Conservation (phyloP, 2,113 vertebrate genomes). For the Daubentonia madagascariensis region DNA sequence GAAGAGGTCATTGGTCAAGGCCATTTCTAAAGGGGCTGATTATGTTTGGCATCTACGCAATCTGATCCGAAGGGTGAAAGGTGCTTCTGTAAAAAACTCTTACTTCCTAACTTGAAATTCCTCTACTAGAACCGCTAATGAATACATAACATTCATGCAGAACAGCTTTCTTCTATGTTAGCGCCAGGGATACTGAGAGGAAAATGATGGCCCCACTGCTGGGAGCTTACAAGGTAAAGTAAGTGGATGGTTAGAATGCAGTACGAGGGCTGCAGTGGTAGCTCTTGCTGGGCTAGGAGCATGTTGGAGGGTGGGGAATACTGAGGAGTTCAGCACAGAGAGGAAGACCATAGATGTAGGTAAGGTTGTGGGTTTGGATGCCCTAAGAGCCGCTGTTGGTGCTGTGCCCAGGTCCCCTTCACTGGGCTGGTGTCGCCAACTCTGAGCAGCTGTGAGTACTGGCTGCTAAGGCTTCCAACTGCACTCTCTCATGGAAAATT, state of each 20-base stretch:
- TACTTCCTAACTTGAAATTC: not conserved
- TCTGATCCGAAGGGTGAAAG: not conserved
- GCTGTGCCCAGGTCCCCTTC: not conserved
- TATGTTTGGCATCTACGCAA: not conserved
- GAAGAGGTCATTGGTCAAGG: not conserved
- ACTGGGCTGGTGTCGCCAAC: not conserved
- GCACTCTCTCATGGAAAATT: not conserved
- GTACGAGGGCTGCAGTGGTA: rapidly evolving
- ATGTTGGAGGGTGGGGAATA: too few relatives aligned
- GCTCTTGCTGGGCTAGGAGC: not conserved
- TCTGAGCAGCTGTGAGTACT: not conserved
- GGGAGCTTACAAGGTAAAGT: not conserved
- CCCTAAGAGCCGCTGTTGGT: not conserved
- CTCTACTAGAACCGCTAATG: not conserved
- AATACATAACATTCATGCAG: not conserved
- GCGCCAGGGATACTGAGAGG: not conserved
- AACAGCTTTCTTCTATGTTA: not conserved
- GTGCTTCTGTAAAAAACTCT: not conserved
- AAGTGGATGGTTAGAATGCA: not conserved
- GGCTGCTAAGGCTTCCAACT: not conserved
- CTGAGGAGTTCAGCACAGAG: not conserved
- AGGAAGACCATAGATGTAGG: not conserved
- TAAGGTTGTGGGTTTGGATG: not conserved
- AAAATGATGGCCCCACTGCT: not conserved
- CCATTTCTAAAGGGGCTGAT: not conserved